These are phyloP conservation scores for Eulemur mongoz DNA, from an alignment of 2,797 vertebrate species.

Conservation along the genomic window DNA sequence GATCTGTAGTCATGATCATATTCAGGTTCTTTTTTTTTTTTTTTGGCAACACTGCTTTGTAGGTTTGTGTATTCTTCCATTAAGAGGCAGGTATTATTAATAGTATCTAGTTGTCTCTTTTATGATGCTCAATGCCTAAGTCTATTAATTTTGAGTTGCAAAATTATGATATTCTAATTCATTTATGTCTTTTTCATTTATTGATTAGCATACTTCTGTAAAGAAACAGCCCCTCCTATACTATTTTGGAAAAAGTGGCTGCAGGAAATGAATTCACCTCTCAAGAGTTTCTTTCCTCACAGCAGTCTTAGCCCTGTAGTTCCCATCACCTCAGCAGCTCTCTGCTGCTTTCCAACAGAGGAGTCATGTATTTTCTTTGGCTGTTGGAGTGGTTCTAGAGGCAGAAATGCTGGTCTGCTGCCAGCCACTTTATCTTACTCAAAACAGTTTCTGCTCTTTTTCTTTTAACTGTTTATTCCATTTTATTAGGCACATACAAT, in stretches of 20 bases:
- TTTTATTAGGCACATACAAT: not conserved
- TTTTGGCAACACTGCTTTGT: not conserved
- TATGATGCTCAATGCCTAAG: not conserved
- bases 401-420: not conserved
- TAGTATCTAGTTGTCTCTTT: not conserved
- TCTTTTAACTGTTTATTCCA: not conserved
- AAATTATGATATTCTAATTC: not conserved
- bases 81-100: not conserved
- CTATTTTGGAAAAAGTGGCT: not conserved
- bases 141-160: constrained; percentile 17
- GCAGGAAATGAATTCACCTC: not conserved
- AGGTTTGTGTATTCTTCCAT: not conserved
- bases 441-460: not conserved
- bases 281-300: not conserved
- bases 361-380: not conserved
- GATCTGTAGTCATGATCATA: not conserved
- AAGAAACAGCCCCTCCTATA: not conserved
- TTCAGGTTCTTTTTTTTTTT: not conserved
- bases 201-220: not conserved
- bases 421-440: not conserved
- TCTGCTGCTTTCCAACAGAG: not conserved
- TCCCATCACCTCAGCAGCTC: not conserved
- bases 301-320: not conserved
- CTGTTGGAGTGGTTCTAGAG: not conserved
- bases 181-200: not conserved